Evolutionary conservation across 2,113 vertebrate genomes (phyloP).

Genomic region (Zootoca vivipara): DNA sequence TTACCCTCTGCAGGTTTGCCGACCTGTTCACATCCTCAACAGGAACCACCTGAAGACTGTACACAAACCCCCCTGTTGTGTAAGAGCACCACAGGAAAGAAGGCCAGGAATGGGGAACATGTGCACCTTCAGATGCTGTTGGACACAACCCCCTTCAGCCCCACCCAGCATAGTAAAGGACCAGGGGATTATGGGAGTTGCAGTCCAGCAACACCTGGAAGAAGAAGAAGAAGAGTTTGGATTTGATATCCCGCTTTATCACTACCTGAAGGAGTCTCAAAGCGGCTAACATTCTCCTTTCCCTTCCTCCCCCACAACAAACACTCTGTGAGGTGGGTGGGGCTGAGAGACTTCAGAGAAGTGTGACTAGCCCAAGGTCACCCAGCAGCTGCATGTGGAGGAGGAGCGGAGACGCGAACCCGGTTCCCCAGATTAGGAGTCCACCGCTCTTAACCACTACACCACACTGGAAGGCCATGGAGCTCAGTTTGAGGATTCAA

Average conservation of each 20-base stretch:
- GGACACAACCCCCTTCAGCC: background rate
- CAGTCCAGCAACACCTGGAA: background rate
- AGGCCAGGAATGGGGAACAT: background rate
- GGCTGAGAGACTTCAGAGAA: too few species aligned
- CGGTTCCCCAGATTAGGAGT: too few species aligned
- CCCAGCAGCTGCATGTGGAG: too few species aligned
- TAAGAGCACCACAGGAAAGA: background rate
- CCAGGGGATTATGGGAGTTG: background rate
- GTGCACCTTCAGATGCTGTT: background rate
- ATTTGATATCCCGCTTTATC: too few species aligned
- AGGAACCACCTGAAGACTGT: background rate
- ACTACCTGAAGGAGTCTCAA: too few species aligned
- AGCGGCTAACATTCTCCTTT: too few species aligned
- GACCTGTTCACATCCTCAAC: background rate
- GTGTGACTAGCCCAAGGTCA: too few species aligned
- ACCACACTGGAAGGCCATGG: background rate
- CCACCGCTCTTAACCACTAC: too few species aligned
- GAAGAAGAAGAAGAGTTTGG: too few species aligned
- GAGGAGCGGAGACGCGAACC: too few species aligned
- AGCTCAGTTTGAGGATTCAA: background rate
- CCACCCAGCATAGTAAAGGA: background rate
- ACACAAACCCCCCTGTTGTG: background rate
- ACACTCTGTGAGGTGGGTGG: too few species aligned
- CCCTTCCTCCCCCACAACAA: too few species aligned
- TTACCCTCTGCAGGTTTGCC: background rate